These are phyloP conservation scores for Dolichomitus sp. DNA, from an alignment of 2,888 invertebrate species.

Conservation along the genomic window DNA sequence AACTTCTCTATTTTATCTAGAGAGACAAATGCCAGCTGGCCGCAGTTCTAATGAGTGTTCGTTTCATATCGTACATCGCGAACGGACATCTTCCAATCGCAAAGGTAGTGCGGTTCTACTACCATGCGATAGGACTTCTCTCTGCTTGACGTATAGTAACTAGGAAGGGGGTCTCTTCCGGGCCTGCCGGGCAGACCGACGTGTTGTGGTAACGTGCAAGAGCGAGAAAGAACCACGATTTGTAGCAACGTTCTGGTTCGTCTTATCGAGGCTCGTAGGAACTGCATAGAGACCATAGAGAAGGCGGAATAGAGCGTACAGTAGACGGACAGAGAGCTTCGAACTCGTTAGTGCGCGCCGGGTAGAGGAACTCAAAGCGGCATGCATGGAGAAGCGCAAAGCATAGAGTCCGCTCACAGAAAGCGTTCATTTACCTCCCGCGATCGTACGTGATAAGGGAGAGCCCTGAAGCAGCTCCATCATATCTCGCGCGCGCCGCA, in stretches of 20 bases:
- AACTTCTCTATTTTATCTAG: constrained; percentile 6
- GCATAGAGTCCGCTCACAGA: constrained; percentile 48
- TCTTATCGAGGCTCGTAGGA: constrained; percentile 54
- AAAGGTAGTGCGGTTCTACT: constrained; percentile 12
- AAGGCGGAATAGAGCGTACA: constrained; percentile 33
- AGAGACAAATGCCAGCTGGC: constrained; percentile 16
- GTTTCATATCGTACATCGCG: constrained; percentile 55
- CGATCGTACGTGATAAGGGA: constrained; percentile 76
- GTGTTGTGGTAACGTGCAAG: constrained; percentile 22
- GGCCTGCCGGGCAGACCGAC: constrained; percentile 47
- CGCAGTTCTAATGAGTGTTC: constrained; percentile 55
- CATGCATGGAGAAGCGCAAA: constrained; percentile 53
- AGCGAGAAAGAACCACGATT: constrained; percentile 57
- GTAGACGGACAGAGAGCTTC: constrained; percentile 49
- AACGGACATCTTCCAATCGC: constrained; percentile 62
- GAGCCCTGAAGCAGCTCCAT: constrained; percentile 70
- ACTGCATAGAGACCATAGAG: constrained; percentile 36
- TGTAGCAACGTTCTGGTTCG: constrained; percentile 56
- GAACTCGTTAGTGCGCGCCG: constrained; percentile 60
- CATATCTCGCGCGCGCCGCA: constrained; percentile 71
- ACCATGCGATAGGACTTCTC: constrained; percentile 38
- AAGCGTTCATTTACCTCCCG: constrained; percentile 77
- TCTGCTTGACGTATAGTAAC: constrained; percentile 39
- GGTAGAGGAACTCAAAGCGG: constrained; percentile 28
- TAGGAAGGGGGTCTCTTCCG: constrained; percentile 64